Base-by-base conservation (phyloP, 2,113 vertebrate species). In the Chloropsis hardwickii region DNA sequence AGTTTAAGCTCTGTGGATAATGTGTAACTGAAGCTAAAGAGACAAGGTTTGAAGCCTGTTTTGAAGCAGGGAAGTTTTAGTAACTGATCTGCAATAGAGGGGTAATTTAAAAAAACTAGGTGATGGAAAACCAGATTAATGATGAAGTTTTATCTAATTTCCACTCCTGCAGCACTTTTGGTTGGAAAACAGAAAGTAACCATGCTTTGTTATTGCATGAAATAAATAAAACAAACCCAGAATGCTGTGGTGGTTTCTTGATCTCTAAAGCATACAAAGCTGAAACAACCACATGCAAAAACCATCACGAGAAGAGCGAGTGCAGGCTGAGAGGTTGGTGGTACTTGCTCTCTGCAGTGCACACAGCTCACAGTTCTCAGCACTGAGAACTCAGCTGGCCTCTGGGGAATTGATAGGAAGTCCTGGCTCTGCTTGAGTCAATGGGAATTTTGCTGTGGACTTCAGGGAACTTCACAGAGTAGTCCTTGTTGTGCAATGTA, bases 161-260 rank as follows among this genome's bases (percentile, higher is more conserved):
- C 47, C 65, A 96, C 51, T 47, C 60, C 54, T 84, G n/a, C 23
- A 85, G 85, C 48, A 65, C 40, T 94, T 95, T 84, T 72, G 69
- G 42, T 89, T 91, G 83, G 80, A 96, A 95, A 97, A 56, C 81
- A 90, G 86, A 92, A 96, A 70, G 28, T 78, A 81, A 93, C 48
- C 7, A 4, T 93, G 54, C 64, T 83, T 95, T 23, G 14, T 76
- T 86, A 94, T 73, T 96, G 74, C 47, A 27, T 86, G 67, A 74
- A 97, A 91, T 95, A 95, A 97, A 88, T 93, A 83, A 96, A 97
- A 79, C 92, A 79, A 96, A 87, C 47, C 42, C 48, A 77, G 91
- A 90, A 74, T 51, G 20, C 81, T 93, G 72, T 84, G 92, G 86
- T 96, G 67, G 72, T 58, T 94, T 90, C 85, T 90, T 89, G 81